Conservation (phyloP, 2,888 invertebrate species). For the Polydrusus tereticollis region DNA sequence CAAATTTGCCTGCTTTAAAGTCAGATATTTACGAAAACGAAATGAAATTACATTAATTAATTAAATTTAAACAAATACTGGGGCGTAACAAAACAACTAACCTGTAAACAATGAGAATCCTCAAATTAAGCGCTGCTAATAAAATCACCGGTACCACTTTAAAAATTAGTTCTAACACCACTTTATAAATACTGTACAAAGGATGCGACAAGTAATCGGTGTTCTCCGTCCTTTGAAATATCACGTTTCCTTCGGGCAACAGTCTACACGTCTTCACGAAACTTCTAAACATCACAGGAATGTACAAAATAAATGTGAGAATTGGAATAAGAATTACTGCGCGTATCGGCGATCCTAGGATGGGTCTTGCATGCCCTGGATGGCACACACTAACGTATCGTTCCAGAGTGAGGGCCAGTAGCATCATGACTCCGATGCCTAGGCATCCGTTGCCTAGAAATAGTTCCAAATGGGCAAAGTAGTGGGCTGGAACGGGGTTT, state of each 20-base stretch:
- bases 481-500: conserved; percentile 75
- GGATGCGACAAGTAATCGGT: conserved; percentile 61
- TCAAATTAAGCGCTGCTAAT: conserved; percentile 75
- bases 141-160: conserved; percentile 78
- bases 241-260: conserved; percentile 68
- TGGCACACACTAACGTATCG: conserved; percentile 82
- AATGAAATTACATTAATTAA: not conserved
- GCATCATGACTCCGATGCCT: conserved; percentile 83
- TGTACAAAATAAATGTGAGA: conserved; percentile 76
- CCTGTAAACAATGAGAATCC: conserved; percentile 76
- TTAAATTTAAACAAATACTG: not conserved
- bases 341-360: conserved; percentile 73
- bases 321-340: conserved; percentile 76
- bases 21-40: too few relatives aligned
- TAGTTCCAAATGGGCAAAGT: conserved; percentile 78
- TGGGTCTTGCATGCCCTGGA: conserved; percentile 76
- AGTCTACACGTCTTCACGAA: conserved; percentile 55
- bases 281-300: conserved; percentile 73
- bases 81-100: not conserved
- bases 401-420: conserved; percentile 80
- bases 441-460: conserved; percentile 77
- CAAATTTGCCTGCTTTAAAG: too few relatives aligned
- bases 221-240: conserved; percentile 70
- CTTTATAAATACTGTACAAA: conserved; percentile 70
- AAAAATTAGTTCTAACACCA: conserved; percentile 75